Evolutionary conservation across 2,113 vertebrate genomes (phyloP), one percentile per base, ranked within the genome.

Genomic region (Notothenia coriiceps): DNA sequence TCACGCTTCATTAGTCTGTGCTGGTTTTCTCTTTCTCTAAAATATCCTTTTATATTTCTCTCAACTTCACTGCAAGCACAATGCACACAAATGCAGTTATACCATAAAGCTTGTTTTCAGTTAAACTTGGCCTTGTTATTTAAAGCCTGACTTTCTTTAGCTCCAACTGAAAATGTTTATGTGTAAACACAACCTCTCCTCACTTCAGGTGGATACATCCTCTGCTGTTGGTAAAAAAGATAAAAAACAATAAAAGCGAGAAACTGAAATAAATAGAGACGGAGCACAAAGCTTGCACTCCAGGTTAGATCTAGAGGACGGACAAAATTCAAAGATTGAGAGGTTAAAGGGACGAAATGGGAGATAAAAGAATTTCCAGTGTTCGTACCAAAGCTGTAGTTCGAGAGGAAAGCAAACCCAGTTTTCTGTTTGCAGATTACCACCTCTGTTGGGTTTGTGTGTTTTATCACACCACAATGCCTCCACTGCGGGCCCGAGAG

Each of bases 1-100:
- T 92, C 64, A 84, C 43, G 25, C 66, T 77, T 84, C 86, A 86
- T 88, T 86, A 85, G 82, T 77, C 73, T 46, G 3, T 35, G 40
- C 82, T 71, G 50, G 6, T 2, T 72, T 78, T 76, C 57, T 25
- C 7, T 47, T 65, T 50, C 74, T 5, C 5, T 70, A 1, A 40
- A 40, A 40, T 40, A 40, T 40, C 6, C 5, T 40, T 29, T 29
- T 40, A 40, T 1, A 40, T 40, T 40, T 40, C 47, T 51, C 68
- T 29, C 29, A 29, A 29, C 29, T 47, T 67, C 60, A 62, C 65
- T 71, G 56, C 54, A 5, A 83, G 49, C 52, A 50, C 33, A 56
- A 64, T 61, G 56, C 74, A 80, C 68, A 74, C 79, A 47, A 63
- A 62, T 11, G 22, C 52, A 55, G 51, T 3, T 6, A 72, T 51